Percentiles rank a stretch among this genome's conserved stretches.
Conservation (phyloP, 1,140 invertebrate species). For the Drosophila malerkotliana region DNA sequence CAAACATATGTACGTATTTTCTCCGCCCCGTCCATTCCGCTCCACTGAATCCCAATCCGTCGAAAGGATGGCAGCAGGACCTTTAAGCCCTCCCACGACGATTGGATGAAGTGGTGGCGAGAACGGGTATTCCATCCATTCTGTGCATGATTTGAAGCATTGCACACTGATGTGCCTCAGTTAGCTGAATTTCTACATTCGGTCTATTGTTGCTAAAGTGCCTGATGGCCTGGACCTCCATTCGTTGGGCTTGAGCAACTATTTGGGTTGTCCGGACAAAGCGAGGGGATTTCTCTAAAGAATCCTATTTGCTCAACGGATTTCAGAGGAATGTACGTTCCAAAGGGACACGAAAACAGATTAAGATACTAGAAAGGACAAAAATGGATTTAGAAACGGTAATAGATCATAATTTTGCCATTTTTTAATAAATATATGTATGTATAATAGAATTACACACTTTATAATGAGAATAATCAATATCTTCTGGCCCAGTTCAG, state of each 20-base stretch:
- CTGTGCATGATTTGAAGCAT: conserved; percentile 35
- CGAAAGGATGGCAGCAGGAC: conserved; percentile 30
- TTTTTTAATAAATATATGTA: too few species aligned
- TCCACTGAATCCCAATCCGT: conserved; percentile 41
- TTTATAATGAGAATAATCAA: too few species aligned
- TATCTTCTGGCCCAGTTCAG: too few species aligned
- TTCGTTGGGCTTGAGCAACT: conserved; percentile 35
- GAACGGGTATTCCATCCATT: conserved; percentile 11
- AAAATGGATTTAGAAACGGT: too few species aligned
- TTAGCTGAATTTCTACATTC: conserved; percentile 14
- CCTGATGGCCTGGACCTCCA: conserved; percentile 36
- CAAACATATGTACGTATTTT: conserved; percentile 58
- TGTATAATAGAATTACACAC: too few species aligned
- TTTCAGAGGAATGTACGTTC: conserved; percentile 2
- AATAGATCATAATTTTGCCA: too few species aligned
- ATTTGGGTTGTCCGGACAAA: conserved; percentile 23
- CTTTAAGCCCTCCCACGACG: conserved; percentile 16
- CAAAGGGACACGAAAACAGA: background rate
- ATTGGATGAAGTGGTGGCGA: conserved; percentile 11
- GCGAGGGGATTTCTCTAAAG: background rate
- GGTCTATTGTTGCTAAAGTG: conserved; percentile 39
- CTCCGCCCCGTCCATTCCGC: conserved; percentile 23
- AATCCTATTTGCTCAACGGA: conserved; percentile 3
- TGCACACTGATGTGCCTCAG: conserved; percentile 33
- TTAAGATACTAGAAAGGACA: too few species aligned